These are phyloP conservation scores for Camarhynchus parvulus DNA, from an alignment of 2,113 vertebrate species.

Conservation along the genomic window DNA sequence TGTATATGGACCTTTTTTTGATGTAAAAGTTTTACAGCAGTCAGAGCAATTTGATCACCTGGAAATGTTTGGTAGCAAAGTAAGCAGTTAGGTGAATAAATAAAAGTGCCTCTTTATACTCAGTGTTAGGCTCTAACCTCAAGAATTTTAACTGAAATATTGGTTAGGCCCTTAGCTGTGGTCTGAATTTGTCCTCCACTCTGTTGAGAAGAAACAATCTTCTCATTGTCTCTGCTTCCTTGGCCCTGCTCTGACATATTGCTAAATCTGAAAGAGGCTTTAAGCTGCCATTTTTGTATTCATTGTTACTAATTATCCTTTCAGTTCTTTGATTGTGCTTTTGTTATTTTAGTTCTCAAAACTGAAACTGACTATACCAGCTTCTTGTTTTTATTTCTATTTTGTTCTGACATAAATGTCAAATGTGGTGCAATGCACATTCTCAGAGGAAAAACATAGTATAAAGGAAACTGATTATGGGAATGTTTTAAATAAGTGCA, in stretches of 20 bases:
- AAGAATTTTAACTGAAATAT: not conserved
- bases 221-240: not conserved
- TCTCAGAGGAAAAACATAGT: not conserved
- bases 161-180: not conserved
- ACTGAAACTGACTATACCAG: not conserved
- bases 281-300: not conserved
- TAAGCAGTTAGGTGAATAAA: not conserved
- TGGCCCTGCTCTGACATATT: not conserved
- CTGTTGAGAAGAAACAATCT: not conserved
- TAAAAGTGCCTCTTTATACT: not conserved
- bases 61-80: not conserved
- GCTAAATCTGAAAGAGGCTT: not conserved
- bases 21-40: not conserved
- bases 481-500: not conserved
- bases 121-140: not conserved
- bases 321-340: not conserved
- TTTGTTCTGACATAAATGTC: not conserved
- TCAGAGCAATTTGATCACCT: not conserved
- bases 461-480: not conserved
- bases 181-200: not conserved
- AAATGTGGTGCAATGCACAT: not conserved
- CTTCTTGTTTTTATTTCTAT: not conserved
- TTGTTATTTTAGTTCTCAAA: not conserved
- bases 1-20: not conserved
- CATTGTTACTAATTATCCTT: not conserved